Evolutionary conservation across 2,797 vertebrate species (phyloP).

Genomic region (Halcyon chelicuti): DNA sequence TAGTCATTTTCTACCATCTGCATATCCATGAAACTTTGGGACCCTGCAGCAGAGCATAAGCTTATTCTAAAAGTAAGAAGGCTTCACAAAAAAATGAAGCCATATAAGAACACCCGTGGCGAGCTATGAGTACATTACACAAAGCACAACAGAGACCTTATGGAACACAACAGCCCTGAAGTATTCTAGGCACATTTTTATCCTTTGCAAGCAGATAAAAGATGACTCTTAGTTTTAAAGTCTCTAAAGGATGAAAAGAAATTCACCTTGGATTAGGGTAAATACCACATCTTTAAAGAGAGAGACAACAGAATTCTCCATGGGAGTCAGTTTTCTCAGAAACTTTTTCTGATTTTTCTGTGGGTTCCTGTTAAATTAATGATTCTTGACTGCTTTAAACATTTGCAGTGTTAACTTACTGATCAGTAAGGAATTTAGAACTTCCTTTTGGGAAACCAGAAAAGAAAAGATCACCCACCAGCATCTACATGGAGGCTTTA

Average conservation of each 20-base stretch:
- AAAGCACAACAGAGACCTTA: background rate
- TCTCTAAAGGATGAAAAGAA: constrained; percentile 9
- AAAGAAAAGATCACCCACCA: background rate
- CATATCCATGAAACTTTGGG: background rate
- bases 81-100: constrained; percentile 21
- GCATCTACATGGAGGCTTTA: background rate
- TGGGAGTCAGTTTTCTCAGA: background rate
- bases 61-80: constrained; percentile 41
- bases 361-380: constrained; percentile 2
- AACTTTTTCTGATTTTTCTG: background rate
- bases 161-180: constrained; percentile 15
- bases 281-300: background rate
- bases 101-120: background rate
- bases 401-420: constrained; percentile 3
- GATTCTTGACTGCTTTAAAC: constrained; percentile 38
- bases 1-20: constrained; percentile 27
- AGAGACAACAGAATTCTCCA: background rate
- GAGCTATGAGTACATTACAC: background rate
- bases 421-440: background rate
- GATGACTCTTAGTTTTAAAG: background rate
- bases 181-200: constrained; percentile 17
- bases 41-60: constrained; percentile 5
- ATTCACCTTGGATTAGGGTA: constrained; percentile 11
- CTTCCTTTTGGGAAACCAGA: background rate
- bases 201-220: constrained; percentile 33